These are phyloP conservation scores for Eulemur macaco DNA, from an alignment of 2,113 vertebrate species.

Conservation along the genomic window DNA sequence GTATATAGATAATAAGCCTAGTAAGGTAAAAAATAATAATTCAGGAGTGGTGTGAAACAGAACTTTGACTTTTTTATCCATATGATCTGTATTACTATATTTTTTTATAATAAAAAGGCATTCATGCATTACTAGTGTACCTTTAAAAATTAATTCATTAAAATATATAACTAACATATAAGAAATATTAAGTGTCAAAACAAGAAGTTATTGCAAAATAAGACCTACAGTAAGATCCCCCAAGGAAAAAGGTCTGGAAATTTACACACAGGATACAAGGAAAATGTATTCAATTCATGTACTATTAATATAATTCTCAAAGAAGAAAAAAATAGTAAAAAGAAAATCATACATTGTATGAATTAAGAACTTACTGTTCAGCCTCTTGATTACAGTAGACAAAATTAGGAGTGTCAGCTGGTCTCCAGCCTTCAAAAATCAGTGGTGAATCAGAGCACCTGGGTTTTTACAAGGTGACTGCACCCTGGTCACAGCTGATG, in stretches of 20 bases:
- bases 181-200: conserved; percentile 35
- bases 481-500: not conserved
- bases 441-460: not conserved
- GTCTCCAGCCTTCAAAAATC: too few relatives aligned
- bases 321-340: not conserved
- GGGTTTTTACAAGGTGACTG: not conserved
- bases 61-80: conserved; percentile 1
- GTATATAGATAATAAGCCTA: not conserved
- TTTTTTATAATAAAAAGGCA: conserved; percentile 24
- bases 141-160: conserved; percentile 43
- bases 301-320: conserved; percentile 2
- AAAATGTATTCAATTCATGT: conserved; percentile 3
- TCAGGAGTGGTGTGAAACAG: not conserved
- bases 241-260: not conserved
- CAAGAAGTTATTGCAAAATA: not conserved
- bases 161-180: conserved; percentile 4
- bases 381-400: not conserved
- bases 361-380: not conserved
- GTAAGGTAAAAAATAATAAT: not conserved
- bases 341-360: not conserved
- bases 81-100: not conserved
- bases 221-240: not conserved
- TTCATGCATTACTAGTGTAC: not conserved
- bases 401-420: not conserved
- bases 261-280: not conserved